Evolutionary conservation across 2,888 invertebrate genomes (phyloP).

Genomic region (Pachycephus smyrnensis): DNA sequence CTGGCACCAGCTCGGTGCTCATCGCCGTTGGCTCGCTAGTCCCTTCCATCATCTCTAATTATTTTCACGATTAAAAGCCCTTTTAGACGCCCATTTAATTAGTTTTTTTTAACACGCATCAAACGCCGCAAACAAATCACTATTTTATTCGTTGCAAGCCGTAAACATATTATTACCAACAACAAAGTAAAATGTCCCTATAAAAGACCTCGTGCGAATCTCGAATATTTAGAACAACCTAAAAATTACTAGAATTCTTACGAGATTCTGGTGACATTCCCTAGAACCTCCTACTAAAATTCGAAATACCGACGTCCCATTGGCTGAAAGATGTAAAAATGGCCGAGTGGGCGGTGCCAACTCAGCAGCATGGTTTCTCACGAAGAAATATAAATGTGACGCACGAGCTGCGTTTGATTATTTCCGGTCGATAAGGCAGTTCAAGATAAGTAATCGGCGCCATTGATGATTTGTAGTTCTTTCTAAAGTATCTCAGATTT

Average conservation of each 20-base stretch:
- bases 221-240: neutral
- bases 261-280: neutral
- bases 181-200: constrained; percentile 12
- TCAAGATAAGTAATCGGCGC: neutral
- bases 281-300: neutral
- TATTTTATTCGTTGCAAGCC: constrained; percentile 36
- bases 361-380: neutral
- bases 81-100: constrained; percentile 35
- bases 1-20: constrained; percentile 31
- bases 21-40: constrained; percentile 35
- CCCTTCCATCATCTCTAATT: constrained; percentile 29
- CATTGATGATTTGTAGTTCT: neutral
- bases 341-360: neutral
- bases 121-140: constrained; percentile 53
- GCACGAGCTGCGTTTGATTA: neutral
- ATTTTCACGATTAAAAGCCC: constrained; percentile 23
- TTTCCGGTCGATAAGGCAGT: neutral
- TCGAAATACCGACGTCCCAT: neutral
- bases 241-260: neutral
- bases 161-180: constrained; percentile 46
- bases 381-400: neutral
- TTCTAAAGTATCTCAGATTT: neutral
- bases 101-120: constrained; percentile 25
- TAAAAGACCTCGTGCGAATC: neutral
- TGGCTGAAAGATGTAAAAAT: neutral